Base-by-base conservation (phyloP, 2,797 vertebrate genomes). In the Remorina albescens region DNA sequence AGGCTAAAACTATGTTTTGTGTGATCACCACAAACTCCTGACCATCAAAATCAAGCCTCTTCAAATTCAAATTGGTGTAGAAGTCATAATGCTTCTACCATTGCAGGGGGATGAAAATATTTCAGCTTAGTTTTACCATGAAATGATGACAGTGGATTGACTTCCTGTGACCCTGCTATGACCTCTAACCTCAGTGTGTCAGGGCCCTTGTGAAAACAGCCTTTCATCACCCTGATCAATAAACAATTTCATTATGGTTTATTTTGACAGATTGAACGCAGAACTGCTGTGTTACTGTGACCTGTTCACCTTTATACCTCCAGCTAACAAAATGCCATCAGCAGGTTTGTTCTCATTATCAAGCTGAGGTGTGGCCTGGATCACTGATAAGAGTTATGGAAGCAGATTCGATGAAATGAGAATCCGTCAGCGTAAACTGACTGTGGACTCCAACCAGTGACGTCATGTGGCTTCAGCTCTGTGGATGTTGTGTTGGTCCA, bases 401-500 rank as follows among this genome's bases (percentile, higher is more conserved):
- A 0, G 23, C 2, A 3, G 21, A 46, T 30, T 59, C 37, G 71
- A 15, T 47, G 32, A 47, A 82, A 88, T 78, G 82, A 85, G 60
- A 49, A 53, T 50, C 2, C 2, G 21, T 56, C 30, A 25, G 47
- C 23, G 73, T 56, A 53, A 50, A 70, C 63, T 47, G 6, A 16
- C 36, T 8, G 46, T 80, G 80, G 71, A 78, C 75, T 75, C 71
- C 66, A 72, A 76, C 71, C 57, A 59, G 67, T 64, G 21, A 47
- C 73, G 79, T 78, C 82, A 75, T 69, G 66, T 75, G 67, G 47
- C 60, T 75, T 28, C 73, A 32, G 74, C 80, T 74, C 63, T 23
- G 55, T 25, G 41, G 74, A 76, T 67, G 78, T 82, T 80, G 71
- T 77, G 83, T 69, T 42, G 66, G 68, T 76, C 84, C 74, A 56